These are phyloP conservation scores for Anarrhichthys ocellatus DNA, from an alignment of 2,113 vertebrate genomes.

Conservation along the genomic window DNA sequence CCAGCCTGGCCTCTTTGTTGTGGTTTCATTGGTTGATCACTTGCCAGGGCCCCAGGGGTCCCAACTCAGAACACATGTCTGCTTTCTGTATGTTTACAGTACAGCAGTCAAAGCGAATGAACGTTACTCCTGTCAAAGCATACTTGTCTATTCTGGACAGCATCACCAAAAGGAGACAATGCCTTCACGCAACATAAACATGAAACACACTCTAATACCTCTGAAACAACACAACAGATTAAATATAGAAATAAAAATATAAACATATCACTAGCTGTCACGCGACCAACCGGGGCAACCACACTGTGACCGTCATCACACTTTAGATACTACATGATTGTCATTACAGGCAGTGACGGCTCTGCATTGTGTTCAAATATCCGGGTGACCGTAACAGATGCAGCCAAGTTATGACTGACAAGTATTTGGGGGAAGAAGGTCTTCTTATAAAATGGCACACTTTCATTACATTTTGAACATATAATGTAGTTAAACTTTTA, in stretches of 20 bases:
- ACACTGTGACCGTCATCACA: background rate
- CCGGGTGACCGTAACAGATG: constrained; percentile 2
- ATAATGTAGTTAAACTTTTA: background rate
- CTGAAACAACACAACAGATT: constrained; percentile 37
- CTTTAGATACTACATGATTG: background rate
- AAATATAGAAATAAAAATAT: background rate
- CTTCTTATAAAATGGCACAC: background rate
- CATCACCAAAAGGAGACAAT: constrained; percentile 49
- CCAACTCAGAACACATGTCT: constrained; percentile 79
- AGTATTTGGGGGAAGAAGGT: background rate
- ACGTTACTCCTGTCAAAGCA: constrained; percentile 62
- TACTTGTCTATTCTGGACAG: constrained; percentile 59
- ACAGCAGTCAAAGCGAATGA: constrained; percentile 71
- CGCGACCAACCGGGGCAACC: background rate
- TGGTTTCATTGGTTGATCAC: constrained; percentile 77
- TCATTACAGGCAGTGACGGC: constrained; percentile 2
- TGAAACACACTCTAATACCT: constrained; percentile 36
- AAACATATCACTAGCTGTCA: background rate
- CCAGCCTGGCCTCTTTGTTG: constrained; percentile 70
- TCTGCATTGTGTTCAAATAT: constrained; percentile 5
- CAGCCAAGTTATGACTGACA: constrained; percentile 2
- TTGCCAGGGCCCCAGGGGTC: constrained; percentile 72
- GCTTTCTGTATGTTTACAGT: constrained; percentile 75
- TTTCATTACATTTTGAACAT: background rate
- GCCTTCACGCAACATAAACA: constrained; percentile 24